Evolutionary conservation across 2,888 invertebrate genomes (phyloP).

Genomic region (Polyploca ridens): DNA sequence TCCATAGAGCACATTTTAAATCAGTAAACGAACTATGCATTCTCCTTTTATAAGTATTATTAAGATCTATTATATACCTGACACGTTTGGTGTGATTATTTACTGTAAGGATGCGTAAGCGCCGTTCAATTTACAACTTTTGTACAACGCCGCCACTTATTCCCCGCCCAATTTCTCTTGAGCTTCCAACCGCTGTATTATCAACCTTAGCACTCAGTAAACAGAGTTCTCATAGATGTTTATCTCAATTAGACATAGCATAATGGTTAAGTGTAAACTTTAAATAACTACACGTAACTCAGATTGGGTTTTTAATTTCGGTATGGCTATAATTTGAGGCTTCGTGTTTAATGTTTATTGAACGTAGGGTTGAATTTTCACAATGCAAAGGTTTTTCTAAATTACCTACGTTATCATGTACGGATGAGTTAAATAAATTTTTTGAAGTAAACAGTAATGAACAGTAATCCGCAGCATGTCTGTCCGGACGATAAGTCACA

Average conservation of each 20-base stretch:
- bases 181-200: not conserved
- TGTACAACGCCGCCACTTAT: slow-evolving; percentile 50
- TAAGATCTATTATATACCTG: not conserved
- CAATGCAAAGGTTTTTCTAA: too few species aligned
- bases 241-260: slow-evolving; percentile 25
- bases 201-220: not conserved
- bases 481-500: too few species aligned
- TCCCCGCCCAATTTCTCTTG: slow-evolving; percentile 25
- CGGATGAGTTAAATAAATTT: too few species aligned
- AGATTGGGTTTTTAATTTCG: slow-evolving; percentile 51
- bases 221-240: slow-evolving; percentile 20
- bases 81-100: slow-evolving; percentile 1
- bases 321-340: slow-evolving; percentile 37
- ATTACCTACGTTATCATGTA: too few species aligned
- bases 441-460: too few species aligned
- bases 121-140: slow-evolving; percentile 58
- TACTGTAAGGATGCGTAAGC: slow-evolving; percentile 44
- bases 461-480: too few species aligned
- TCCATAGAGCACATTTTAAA: not conserved
- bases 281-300: slow-evolving; percentile 47
- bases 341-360: slow-evolving; percentile 31
- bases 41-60: slow-evolving; percentile 1
- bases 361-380: slow-evolving; percentile 3
- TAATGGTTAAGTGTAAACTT: slow-evolving; percentile 55
- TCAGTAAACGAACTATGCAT: not conserved